Base-by-base conservation (phyloP, 2,113 vertebrate genomes). In the Aspidoscelis tigris region DNA sequence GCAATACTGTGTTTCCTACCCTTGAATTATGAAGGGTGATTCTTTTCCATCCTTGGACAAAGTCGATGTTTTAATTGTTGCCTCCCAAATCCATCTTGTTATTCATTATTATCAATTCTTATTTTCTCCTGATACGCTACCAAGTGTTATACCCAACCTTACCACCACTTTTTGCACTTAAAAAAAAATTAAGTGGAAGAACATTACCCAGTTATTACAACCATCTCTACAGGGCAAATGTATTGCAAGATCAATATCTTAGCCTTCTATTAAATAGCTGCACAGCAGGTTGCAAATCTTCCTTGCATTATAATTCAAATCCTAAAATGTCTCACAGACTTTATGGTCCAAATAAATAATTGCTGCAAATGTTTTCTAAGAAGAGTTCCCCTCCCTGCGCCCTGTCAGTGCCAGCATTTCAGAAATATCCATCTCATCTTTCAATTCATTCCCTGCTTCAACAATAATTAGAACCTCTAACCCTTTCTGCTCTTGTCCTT, bases 191-290 rank as follows among this genome's bases (percentile, higher is more conserved):
- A 94, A 94, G 86, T 89, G 81, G 87, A 91, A 90, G 70, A 90
- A 91, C 90, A 95, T 94, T 91, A 84, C 86, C 88, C 73, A 84
- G 89, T 93, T 93, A 93, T 94, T 93, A 78, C 83, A 93, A 78
- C 80, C 79, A 91, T 90, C 77, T 93, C 93, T 76, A n/a, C 11
- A 82, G 58, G 80, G 91, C 91, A 87, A 80, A 79, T 66, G 47
- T 87, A 94, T 89, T 89, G 88, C 68, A 78, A 93, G 92, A 95
- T 95, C 90, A 0, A 92, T 95, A 96, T 88, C 89, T 86, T 84
- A 81, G 87, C 80, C 88, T 90, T 85, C 88, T 87, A 94, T 91
- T 95, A 93, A 93, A 91, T 26, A 88, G 87, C 10, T 61, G 83
- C 89, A 91, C 76, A 92, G 87, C 43, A 80, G 90, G 89, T 86